Evolutionary conservation across 2,888 invertebrate genomes (phyloP), one percentile per base, ranked within the genome.

Genomic region (Siphlonurus alternatus): DNA sequence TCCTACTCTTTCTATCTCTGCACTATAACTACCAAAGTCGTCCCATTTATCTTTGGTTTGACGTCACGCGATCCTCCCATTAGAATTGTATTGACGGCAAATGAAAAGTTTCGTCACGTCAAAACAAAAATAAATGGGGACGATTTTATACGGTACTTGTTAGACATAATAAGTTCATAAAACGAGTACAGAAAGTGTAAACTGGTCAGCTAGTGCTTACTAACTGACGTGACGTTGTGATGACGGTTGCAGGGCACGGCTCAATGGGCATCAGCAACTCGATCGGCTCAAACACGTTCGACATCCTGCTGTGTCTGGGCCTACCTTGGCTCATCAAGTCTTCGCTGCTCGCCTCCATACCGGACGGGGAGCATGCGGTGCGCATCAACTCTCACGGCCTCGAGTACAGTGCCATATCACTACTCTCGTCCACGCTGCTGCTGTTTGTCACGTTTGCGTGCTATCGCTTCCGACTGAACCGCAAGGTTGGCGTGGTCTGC

Each of bases 221-320:
- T n/a, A n/a, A n/a, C n/a, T n/a, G n/a, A n/a, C n/a, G n/a, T n/a
- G n/a, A n/a, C n/a, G n/a, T n/a, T n/a, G n/a, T n/a, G n/a, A n/a
- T n/a, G n/a, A n/a, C n/a, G 63, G 64, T 75, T 76, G 22, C 71
- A 87, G 88, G 87, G 25, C 80, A 84, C 70, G 87, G 87, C 7
- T 81, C 83, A 19, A 89, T 88, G 88, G 89, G 89, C 0, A 81
- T 90, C 64, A 87, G 88, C 72, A 90, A 88, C 75, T 84, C 88
- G 1, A 86, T 90, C 61, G 89, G 89, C 20, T 89, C 89, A 1
- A 90, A 89, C 72, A 88, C 88, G 0, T 89, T 90, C 71, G 89
- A 89, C 72, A 87, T 90, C 38, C 75, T 89, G 2, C 77, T 89
- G 1, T 89, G 89, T 69, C 77, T 90, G 66, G 89, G 89, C 1